A percentile compares a stretch with the other conserved stretches of the same genome.
phyloP scores from a whole-genome alignment of 2,888 invertebrate genomes.

The Rhyacophila evoluta region DNA sequence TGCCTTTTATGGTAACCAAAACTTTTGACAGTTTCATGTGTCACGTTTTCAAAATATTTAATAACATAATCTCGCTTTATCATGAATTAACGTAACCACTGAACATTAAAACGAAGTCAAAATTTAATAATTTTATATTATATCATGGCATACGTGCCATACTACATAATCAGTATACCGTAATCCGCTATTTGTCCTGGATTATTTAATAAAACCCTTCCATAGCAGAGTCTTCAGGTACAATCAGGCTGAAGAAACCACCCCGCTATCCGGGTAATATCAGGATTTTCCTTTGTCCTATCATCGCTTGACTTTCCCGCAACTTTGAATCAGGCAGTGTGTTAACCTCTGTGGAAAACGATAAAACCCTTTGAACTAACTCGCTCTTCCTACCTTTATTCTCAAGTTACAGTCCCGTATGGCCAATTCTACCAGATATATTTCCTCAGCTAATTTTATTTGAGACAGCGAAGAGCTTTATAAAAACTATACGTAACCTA shows the following conservation, averaged over 20 bases:
- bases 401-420: constrained; percentile 9
- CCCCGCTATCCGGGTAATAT: neutral
- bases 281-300: constrained; percentile 10
- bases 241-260: neutral
- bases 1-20: too few species aligned
- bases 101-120: neutral
- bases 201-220: neutral
- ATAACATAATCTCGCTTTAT: too few species aligned
- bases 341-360: constrained; percentile 44
- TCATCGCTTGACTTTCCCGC: constrained; percentile 3
- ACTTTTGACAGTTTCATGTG: too few species aligned
- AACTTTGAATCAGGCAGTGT: constrained; percentile 42
- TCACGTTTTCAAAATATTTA: too few species aligned
- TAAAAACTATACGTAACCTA: constrained; percentile 13
- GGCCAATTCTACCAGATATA: constrained; percentile 17
- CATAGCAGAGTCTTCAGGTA: neutral
- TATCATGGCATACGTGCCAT: too few species aligned
- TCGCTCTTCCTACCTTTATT: neutral
- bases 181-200: neutral
- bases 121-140: neutral
- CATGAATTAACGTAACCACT: neutral
- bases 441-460: constrained; percentile 35
- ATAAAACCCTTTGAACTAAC: constrained; percentile 40
- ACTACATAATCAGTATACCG: neutral
- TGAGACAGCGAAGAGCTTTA: constrained; percentile 10